phyloP scores from a whole-genome alignment of 2,797 vertebrate genomes.

The Myotis myotis region DNA sequence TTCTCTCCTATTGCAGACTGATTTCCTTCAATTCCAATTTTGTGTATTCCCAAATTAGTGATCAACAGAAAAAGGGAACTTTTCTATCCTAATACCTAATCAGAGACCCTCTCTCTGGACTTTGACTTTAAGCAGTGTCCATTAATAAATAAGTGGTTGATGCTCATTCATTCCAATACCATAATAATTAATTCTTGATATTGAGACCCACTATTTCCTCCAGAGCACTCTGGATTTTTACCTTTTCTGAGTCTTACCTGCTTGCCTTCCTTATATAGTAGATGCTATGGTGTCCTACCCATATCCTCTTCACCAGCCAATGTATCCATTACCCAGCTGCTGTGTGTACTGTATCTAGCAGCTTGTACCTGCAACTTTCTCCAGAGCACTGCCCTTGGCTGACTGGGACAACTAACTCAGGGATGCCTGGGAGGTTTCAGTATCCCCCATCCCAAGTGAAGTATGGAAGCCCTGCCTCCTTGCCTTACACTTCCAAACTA shows the following conservation, averaged over 20 bases:
- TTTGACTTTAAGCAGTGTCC: constrained; percentile 16
- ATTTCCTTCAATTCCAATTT: not conserved
- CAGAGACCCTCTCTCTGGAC: not conserved
- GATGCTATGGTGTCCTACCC: not conserved
- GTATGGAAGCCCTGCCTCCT: not conserved
- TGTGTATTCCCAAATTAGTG: not conserved
- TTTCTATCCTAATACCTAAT: not conserved
- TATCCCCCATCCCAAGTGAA: not conserved
- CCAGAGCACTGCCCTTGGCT: not conserved
- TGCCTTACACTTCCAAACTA: not conserved
- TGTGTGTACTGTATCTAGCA: not conserved
- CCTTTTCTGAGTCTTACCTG: not conserved
- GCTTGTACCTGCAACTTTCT: not conserved
- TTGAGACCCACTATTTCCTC: not conserved
- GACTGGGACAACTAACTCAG: not conserved
- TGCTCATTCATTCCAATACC: not conserved
- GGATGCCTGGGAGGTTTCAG: not conserved
- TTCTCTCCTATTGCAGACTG: not conserved
- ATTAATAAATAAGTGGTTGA: not conserved
- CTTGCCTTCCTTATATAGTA: not conserved
- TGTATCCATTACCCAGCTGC: not conserved
- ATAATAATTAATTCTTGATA: not conserved
- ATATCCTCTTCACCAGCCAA: not conserved
- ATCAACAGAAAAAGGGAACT: not conserved
- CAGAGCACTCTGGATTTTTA: not conserved